Conservation (phyloP, 2,113 vertebrate genomes). For the Cygnus buccinator region DNA sequence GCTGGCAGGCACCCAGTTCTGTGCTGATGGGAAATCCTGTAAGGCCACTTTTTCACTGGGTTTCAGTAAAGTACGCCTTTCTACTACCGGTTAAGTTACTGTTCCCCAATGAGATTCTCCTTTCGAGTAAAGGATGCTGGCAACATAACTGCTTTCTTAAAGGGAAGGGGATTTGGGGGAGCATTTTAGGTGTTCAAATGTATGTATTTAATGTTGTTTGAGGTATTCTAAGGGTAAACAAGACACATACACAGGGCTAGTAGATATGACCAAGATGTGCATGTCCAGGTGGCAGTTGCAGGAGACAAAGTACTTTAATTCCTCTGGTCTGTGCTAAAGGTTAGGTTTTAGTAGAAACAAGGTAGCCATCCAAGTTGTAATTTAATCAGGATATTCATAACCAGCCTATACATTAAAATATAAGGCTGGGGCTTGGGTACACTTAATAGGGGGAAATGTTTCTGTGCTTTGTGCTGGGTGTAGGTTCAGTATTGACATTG, state of each 20-base stretch:
- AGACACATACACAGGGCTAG: rapidly evolving
- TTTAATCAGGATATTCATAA: background rate
- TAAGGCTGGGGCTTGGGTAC: background rate
- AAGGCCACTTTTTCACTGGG: background rate
- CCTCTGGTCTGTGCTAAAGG: rapidly evolving
- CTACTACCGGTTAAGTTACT: background rate
- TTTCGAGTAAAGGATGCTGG: background rate
- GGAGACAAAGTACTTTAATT: background rate
- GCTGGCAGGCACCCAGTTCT: background rate
- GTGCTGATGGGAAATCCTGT: background rate
- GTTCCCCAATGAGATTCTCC: background rate
- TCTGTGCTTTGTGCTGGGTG: background rate
- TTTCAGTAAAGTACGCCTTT: background rate
- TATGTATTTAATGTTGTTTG: background rate
- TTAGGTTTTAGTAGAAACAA: background rate
- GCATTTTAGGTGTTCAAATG: background rate
- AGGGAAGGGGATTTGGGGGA: background rate
- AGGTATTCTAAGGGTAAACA: background rate
- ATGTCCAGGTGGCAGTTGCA: background rate
- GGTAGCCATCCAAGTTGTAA: background rate
- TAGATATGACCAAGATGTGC: background rate
- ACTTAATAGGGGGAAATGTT: background rate
- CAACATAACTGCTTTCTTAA: background rate
- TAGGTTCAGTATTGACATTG: rapidly evolving
- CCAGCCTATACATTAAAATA: background rate